phyloP scores from a whole-genome alignment of 2,113 vertebrate species.

The Boleophthalmus pectinirostris region DNA sequence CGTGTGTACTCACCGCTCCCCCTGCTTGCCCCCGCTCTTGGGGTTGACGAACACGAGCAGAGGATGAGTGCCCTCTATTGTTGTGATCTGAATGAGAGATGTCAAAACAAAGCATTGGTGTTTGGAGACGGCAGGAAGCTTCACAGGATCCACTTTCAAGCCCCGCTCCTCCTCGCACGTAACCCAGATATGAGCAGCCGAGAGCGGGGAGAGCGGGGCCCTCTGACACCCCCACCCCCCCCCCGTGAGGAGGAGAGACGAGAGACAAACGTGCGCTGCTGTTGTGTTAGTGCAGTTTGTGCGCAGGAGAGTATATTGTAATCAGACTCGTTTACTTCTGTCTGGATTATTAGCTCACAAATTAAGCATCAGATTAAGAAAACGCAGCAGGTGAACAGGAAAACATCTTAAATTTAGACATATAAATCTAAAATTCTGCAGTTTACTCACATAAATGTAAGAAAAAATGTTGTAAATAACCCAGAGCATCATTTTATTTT shows the following conservation, averaged over 20 bases:
- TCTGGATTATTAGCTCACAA: too few species aligned
- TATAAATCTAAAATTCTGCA: too few species aligned
- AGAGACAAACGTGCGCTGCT: neutral
- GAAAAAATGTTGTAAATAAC: too few species aligned
- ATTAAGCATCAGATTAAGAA: too few species aligned
- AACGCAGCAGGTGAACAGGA: too few species aligned
- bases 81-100: slow-evolving; percentile 87
- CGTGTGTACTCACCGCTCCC: slow-evolving; percentile 84
- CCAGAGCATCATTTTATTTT: too few species aligned
- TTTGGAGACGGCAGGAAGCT: slow-evolving; percentile 66
- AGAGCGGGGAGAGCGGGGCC: neutral
- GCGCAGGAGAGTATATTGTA: neutral
- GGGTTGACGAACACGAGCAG: slow-evolving; percentile 96
- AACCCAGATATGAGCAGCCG: slow-evolving; percentile 36
- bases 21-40: slow-evolving; percentile 96
- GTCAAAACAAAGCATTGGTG: slow-evolving; percentile 67
- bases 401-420: too few species aligned
- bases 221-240: slow-evolving; percentile 1
- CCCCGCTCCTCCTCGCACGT: slow-evolving; percentile 40
- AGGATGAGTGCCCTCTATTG: slow-evolving; percentile 92
- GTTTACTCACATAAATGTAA: too few species aligned
- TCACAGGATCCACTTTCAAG: slow-evolving; percentile 68
- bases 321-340: too few species aligned
- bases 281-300: neutral
- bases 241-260: neutral